Evolutionary conservation across 1,140 invertebrate species (phyloP), one percentile per base, ranked within the genome.

Genomic region (Wiebesia pumilae): DNA sequence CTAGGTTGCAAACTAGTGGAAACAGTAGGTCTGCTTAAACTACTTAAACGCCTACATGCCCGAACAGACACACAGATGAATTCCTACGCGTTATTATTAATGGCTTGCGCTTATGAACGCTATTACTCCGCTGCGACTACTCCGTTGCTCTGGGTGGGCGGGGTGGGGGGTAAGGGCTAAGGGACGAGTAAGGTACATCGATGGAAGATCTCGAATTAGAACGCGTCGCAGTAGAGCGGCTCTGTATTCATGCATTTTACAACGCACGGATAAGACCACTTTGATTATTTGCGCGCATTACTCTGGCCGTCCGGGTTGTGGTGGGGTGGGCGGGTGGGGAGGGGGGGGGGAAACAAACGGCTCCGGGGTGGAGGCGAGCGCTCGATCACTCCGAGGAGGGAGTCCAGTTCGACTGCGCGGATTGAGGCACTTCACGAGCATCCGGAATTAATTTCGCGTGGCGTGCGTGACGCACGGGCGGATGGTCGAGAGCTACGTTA

Each of bases 191-290:
- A 6, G 43, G 43, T 47, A 1, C 3, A 62, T 62, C 21, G 24
- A 27, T n/a, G n/a, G n/a, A n/a, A n/a, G n/a, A n/a, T n/a, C n/a
- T n/a, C n/a, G n/a, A n/a, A n/a, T n/a, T n/a, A n/a, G n/a, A n/a
- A n/a, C n/a, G n/a, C n/a, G n/a, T n/a, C n/a, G n/a, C n/a, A n/a
- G n/a, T n/a, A n/a, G n/a, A n/a, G n/a, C n/a, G n/a, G n/a, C n/a
- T n/a, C 14, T 67, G 85, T 77, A 75, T 83, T 87, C 85, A 87
- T 87, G 81, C 71, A 87, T 87, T 87, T 87, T 87, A 83, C 85
- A 86, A 86, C 69, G 62, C 27, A 69, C 1, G 75, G 54, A 3
- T 47, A 62, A 81, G 86, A 86, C 83, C 87, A 81, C 81, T 81
- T 86, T 86, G 77, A 87, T 87, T 87, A 87, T 87, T 83, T 67